Percentiles rank a stretch among this genome's conserved stretches.
phyloP scores from a whole-genome alignment of 64 coral and sea anemone genomes.

The Anthopleura sola region DNA sequence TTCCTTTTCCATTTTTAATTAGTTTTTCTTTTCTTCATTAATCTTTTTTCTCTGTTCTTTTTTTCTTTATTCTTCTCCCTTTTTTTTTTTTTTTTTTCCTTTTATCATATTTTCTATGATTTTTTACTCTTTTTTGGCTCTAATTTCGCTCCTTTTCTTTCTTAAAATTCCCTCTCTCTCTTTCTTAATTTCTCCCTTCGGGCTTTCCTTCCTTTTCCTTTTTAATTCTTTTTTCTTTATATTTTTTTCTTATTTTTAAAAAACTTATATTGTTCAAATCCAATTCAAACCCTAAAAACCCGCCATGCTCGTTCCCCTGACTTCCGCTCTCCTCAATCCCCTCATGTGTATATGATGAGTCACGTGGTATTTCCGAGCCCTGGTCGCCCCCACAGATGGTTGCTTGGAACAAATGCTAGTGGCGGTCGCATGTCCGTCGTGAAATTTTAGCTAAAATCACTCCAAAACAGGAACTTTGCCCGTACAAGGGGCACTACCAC shows the following conservation, averaged over 20 bases:
- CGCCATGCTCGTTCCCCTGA: no score
- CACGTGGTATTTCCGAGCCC: conserved; percentile 69
- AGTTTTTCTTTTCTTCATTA: not conserved
- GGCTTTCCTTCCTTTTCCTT: not conserved
- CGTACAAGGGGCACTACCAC: conserved; percentile 59
- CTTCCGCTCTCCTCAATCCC: conserved; percentile 9
- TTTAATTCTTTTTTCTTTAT: not conserved
- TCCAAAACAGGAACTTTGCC: conserved; percentile 99
- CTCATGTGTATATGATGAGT: not conserved
- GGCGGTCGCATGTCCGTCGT: conserved; percentile 99
- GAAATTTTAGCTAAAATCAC: conserved; percentile 99
- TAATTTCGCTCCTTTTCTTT: no score
- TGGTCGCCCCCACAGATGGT: conserved; percentile 90
- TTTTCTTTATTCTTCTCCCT: no score
- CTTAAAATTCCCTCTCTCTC: no score
- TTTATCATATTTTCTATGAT: no score
- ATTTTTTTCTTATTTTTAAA: no score
- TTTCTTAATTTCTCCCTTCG: no score
- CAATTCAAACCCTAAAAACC: not conserved
- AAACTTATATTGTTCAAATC: no score
- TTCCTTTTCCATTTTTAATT: not conserved
- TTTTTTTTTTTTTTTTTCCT: no score
- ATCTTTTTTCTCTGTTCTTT: no score
- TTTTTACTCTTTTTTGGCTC: no score
- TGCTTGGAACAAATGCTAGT: conserved; percentile 99